phyloP scores from a whole-genome alignment of 2,888 invertebrate species.

The Torymus auratus region DNA sequence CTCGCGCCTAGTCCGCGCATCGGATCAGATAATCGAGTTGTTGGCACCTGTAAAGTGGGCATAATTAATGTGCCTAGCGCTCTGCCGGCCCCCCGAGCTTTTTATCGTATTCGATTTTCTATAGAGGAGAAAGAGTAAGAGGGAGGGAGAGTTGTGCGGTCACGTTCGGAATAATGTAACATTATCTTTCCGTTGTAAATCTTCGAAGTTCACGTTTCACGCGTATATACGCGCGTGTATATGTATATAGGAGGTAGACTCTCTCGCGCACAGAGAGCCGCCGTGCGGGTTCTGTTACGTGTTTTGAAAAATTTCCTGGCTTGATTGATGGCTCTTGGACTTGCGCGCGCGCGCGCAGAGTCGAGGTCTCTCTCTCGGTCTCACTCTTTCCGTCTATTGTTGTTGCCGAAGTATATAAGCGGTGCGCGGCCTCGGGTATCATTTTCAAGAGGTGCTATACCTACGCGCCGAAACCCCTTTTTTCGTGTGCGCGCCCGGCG shows the following conservation, averaged over 20 bases:
- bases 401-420: conserved; percentile 18
- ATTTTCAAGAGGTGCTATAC: conserved; percentile 29
- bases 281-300: conserved; percentile 47
- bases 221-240: neutral
- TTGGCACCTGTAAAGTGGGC: conserved; percentile 74
- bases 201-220: conserved; percentile 56
- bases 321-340: conserved; percentile 51
- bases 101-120: conserved; percentile 17
- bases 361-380: conserved; percentile 41
- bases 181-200: conserved; percentile 52
- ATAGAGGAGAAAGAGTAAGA: neutral
- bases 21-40: conserved; percentile 74
- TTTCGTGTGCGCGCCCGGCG: too few relatives aligned
- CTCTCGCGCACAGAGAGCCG: neutral
- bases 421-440: conserved; percentile 33
- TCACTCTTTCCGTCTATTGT: conserved; percentile 45
- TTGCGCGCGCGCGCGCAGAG: neutral
- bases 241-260: neutral
- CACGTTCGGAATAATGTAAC: conserved; percentile 50
- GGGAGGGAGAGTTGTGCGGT: neutral
- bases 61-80: conserved; percentile 70
- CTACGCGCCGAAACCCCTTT: neutral
- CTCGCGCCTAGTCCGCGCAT: conserved; percentile 62
- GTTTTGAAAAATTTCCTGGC: conserved; percentile 48
- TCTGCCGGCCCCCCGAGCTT: neutral